Evolutionary conservation across 2,797 vertebrate species (phyloP).

Genomic region (Falco rusticolus): DNA sequence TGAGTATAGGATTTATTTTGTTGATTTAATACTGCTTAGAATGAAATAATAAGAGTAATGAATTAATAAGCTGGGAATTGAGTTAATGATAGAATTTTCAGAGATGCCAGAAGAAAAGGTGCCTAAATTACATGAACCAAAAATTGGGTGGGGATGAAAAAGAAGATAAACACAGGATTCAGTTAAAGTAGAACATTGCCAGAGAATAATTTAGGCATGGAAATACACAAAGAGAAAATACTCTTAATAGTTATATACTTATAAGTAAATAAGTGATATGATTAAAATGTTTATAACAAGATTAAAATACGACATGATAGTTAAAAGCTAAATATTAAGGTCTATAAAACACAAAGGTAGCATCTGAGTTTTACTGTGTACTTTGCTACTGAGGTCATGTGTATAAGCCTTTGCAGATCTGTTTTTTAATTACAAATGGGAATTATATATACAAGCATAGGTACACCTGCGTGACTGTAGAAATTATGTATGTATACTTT

Average conservation of each 20-base stretch:
- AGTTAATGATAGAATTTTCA: not conserved
- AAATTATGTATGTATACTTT: not conserved
- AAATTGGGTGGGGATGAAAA: not conserved
- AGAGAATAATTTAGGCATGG: not conserved
- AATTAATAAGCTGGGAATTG: not conserved
- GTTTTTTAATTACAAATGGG: not conserved
- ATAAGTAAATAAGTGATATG: not conserved
- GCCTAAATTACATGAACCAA: not conserved
- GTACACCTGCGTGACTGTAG: not conserved
- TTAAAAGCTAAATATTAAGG: not conserved
- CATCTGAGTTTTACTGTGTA: not conserved
- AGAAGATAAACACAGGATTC: not conserved
- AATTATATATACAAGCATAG: not conserved
- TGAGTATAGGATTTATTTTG: not conserved
- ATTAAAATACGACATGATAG: not conserved
- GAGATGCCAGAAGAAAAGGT: not conserved
- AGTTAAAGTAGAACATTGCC: not conserved
- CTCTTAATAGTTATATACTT: not conserved
- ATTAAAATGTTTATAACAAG: not conserved
- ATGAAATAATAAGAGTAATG: not conserved
- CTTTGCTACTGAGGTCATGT: not conserved
- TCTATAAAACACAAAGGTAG: not conserved
- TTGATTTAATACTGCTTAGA: not conserved
- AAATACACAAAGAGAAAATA: not conserved
- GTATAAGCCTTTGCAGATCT: not conserved